Evolutionary conservation across 2,113 vertebrate species (phyloP).

Genomic region (Polypterus bichir): DNA sequence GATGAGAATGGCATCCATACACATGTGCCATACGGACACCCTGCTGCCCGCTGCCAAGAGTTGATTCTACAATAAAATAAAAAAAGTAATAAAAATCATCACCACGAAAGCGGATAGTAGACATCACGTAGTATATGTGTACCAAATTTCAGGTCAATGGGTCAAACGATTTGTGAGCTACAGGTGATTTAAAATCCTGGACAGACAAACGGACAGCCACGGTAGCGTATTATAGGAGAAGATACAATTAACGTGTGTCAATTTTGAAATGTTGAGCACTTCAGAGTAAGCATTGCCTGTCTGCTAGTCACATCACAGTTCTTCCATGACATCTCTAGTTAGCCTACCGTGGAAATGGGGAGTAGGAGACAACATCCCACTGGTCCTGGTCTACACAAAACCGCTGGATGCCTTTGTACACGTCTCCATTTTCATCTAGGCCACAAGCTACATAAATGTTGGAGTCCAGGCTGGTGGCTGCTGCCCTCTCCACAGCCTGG

Average conservation of each 20-base stretch:
- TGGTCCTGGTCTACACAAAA: constrained; percentile 45
- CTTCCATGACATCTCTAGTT: neutral
- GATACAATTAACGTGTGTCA: neutral
- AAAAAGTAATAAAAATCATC: too few relatives aligned
- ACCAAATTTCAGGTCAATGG: too few relatives aligned
- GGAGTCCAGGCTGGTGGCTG: constrained; percentile 32
- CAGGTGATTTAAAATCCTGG: too few relatives aligned
- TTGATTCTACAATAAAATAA: too few relatives aligned
- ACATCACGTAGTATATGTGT: too few relatives aligned
- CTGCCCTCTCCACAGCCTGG: constrained; percentile 66
- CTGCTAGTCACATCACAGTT: neutral
- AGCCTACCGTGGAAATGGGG: constrained; percentile 64
- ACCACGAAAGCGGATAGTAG: too few relatives aligned
- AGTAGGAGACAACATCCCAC: constrained; percentile 71
- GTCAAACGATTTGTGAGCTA: too few relatives aligned
- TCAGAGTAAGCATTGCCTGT: neutral
- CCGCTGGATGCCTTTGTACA: constrained; percentile 65
- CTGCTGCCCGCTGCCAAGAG: too few relatives aligned
- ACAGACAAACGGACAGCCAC: too few relatives aligned
- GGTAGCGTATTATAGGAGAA: neutral
- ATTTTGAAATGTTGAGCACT: neutral
- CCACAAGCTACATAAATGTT: constrained; percentile 70
- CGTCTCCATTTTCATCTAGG: constrained; percentile 72
- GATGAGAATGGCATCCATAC: too few relatives aligned
- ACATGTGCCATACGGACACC: too few relatives aligned